Base-by-base conservation (phyloP, 2,888 invertebrate species). In the Melitaea athalia region DNA sequence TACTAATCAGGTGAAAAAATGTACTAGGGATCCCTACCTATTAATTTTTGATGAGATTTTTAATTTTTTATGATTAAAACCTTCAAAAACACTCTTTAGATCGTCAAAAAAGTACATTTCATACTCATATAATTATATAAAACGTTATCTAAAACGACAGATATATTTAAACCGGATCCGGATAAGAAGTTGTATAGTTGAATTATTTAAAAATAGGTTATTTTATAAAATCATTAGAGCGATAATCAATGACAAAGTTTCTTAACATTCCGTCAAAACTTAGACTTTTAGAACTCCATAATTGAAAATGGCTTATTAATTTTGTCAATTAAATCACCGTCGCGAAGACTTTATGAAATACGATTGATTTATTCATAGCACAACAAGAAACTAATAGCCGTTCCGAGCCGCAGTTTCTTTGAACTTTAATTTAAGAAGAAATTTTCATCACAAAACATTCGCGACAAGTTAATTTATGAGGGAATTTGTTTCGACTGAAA, bases 401-500 rank as follows among this genome's bases (percentile, higher is more conserved):
- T 61, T 64, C 72, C 69, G 38, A 38, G 38, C 50, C 67, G 43
- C 55, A 50, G 59, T 49, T 64, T 72, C 67, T 64, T 70, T 64
- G 62, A 69, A 74, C 68, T 74, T 74, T 74, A 74, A 76, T 75
- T 76, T 73, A 71, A 67, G 67, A 66, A 70, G 72, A 71, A 70
- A 68, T 68, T 69, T 59, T 68, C 63, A 61, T 61, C 63, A 60
- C 65, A 74, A 72, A 75, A 73, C 76, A 72, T 70, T 69, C 63
- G 64, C 65, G 70, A 66, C 69, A 71, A 74, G 69, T 74, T 74
- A 77, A 77, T 75, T 76, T 74, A 72, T 74, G 71, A 71, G 68
- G 55, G 69, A 74, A 72, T 73, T 77, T 73, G 71, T 75, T 74
- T 73, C 71, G 71, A 71, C 68, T 73, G 72, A 74, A 74, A 70